Evolutionary conservation across 92 coral and sea anemone species (phyloP), one percentile per base, ranked within the genome.

Genomic region (Parazoanthus darwini): DNA sequence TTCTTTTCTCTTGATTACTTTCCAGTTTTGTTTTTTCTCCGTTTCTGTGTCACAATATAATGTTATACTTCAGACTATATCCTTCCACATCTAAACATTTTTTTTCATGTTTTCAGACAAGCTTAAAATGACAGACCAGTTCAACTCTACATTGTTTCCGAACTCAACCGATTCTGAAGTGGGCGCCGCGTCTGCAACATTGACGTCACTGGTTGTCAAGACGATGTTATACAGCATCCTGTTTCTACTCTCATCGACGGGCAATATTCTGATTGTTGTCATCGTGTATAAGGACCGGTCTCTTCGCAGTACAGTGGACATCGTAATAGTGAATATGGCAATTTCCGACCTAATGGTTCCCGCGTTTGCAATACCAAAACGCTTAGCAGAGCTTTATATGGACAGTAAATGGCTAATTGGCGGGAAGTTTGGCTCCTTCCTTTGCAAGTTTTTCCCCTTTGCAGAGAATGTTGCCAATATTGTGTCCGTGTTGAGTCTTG

Each of bases 391-490:
- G 78, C 66, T 84, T 20, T 70, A 25, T 36, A 1, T 71, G 46
- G 8, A 46, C 46, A 50, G 78, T n/a, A 71, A 4, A 56, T 84
- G 87, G 87, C 46, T 84, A 5, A 71, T 84, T 29, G 87, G 37
- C 20, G 87, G 87, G 37, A 18, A 29, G 20, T 70, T 84, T 15
- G 87, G 87, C 18, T 84, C 87, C 44, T 84, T 84, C 66, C 87
- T 84, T n/a, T 84, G 87, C 48, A 84, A 84, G 78, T 68, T 84
- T 68, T 51, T 84, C 74, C 87, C 87, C 63, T 84, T 84, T 43
- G 78, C 68, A 48, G 87, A 84, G 25, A 70, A 84, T 74, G 75
- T 72, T 50, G 77, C 87, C 8, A 73, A 84, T 33, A 71, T 71
- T 56, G 87, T 71, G 7, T 84, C 87, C 0, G 87, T 84, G 38